phyloP scores from a whole-genome alignment of 2,113 vertebrate genomes.

The Aramus guarauna region DNA sequence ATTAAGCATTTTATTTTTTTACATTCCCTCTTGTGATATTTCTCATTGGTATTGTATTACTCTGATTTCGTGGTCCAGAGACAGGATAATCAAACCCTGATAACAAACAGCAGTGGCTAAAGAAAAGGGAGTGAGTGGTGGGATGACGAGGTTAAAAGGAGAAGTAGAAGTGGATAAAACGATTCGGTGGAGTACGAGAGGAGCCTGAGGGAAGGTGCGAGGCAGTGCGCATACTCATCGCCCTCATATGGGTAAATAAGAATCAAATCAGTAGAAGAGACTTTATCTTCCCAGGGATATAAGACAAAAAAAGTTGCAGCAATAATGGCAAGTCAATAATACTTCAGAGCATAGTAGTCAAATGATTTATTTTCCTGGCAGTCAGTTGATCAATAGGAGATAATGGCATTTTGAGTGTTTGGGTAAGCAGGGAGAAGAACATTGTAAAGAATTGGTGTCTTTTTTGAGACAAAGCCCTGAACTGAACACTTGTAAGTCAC shows the following conservation, averaged over 20 bases:
- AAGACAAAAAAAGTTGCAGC: not conserved
- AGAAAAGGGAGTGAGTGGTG: not conserved
- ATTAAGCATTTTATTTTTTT: not conserved
- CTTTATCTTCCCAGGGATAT: not conserved
- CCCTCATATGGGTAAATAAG: not conserved
- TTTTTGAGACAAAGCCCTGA: not conserved
- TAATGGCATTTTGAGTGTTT: not conserved
- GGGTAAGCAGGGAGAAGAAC: not conserved
- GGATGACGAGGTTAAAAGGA: not conserved
- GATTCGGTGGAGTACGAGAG: not conserved
- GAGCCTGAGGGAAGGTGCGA: rapidly evolving
- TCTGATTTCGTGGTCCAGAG: not conserved
- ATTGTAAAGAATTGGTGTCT: not conserved
- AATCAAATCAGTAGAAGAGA: not conserved
- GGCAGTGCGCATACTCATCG: rapidly evolving
- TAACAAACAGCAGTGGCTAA: not conserved
- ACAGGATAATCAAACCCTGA: not conserved
- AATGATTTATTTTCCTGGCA: not conserved
- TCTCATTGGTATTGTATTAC: not conserved
- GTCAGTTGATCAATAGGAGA: not conserved
- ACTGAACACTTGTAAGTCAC: not conserved
- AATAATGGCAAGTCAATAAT: not conserved
- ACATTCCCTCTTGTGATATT: not conserved
- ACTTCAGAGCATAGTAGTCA: not conserved
- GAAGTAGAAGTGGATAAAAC: not conserved